These are phyloP conservation scores for Yoshiicerus persimilis DNA, from an alignment of 1,140 invertebrate species.

Conservation along the genomic window DNA sequence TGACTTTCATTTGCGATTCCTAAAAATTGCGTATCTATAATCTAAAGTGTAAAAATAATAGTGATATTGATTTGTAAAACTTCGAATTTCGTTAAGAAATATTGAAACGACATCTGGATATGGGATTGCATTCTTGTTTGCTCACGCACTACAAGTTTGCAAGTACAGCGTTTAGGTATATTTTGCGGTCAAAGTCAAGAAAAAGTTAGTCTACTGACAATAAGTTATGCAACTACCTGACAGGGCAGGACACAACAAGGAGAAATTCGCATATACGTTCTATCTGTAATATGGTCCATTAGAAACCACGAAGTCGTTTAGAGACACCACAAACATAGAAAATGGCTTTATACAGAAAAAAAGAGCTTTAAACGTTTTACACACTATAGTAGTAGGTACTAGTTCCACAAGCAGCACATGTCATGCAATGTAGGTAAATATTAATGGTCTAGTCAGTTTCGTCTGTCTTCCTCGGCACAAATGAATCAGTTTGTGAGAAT, in stretches of 20 bases:
- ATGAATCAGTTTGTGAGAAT: conserved; percentile 11
- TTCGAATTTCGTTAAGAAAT: no score
- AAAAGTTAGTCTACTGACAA: neutral
- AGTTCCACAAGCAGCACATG: neutral
- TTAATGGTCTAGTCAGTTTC: neutral
- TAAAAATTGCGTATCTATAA: no score
- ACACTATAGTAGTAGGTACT: neutral
- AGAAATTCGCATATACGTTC: neutral
- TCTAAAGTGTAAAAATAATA: no score
- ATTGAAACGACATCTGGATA: no score
- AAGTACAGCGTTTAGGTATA: neutral
- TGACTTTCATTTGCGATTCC: no score
- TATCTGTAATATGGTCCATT: neutral
- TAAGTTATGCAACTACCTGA: neutral
- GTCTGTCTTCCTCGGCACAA: neutral
- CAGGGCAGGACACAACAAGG: neutral
- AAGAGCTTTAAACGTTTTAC: neutral
- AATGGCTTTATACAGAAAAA: neutral
- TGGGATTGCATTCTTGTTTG: neutral
- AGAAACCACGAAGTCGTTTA: no score
- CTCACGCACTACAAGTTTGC: neutral
- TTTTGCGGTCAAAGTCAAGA: neutral
- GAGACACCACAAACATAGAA: neutral
- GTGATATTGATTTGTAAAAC: no score
- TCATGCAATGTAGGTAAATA: neutral